Percentiles rank a stretch among this genome's conserved stretches.
Conservation (phyloP, 2,888 invertebrate species). For the Molorchus minor region DNA sequence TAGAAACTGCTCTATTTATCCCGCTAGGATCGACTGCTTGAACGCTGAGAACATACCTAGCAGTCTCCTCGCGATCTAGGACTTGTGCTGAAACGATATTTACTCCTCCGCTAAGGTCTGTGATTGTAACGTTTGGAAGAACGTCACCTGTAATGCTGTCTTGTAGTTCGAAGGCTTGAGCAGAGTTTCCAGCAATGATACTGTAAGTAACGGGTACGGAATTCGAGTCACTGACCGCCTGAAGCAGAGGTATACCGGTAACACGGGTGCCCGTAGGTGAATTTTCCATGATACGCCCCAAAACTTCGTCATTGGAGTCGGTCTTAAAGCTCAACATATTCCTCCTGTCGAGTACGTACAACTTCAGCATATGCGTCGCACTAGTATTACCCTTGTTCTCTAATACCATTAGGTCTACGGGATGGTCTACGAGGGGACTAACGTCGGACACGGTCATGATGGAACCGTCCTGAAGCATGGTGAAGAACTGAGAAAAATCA, state of each 20-base stretch:
- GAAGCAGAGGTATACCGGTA: slow-evolving; percentile 75
- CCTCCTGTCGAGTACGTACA: slow-evolving; percentile 83
- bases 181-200: slow-evolving; percentile 80
- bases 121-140: slow-evolving; percentile 64
- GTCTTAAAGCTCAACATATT: slow-evolving; percentile 82
- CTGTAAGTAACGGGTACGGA: slow-evolving; percentile 79
- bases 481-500: slow-evolving; percentile 85
- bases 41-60: slow-evolving; percentile 77
- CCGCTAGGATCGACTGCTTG: slow-evolving; percentile 83
- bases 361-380: slow-evolving; percentile 80
- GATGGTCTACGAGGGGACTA: slow-evolving; percentile 80
- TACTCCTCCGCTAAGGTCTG: slow-evolving; percentile 70
- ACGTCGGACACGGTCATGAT: slow-evolving; percentile 92
- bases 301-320: slow-evolving; percentile 69
- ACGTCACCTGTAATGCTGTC: slow-evolving; percentile 65
- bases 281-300: slow-evolving; percentile 82
- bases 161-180: slow-evolving; percentile 77
- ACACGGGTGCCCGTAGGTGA: slow-evolving; percentile 76
- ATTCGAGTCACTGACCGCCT: slow-evolving; percentile 74
- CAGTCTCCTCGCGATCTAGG: slow-evolving; percentile 80
- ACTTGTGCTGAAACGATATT: slow-evolving; percentile 78
- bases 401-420: slow-evolving; percentile 81
- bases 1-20: slow-evolving; percentile 83
- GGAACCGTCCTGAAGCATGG: slow-evolving; percentile 85
- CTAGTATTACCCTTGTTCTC: slow-evolving; percentile 84